phyloP scores from a whole-genome alignment of 2,113 vertebrate species.

The Oostethus manadensis region DNA sequence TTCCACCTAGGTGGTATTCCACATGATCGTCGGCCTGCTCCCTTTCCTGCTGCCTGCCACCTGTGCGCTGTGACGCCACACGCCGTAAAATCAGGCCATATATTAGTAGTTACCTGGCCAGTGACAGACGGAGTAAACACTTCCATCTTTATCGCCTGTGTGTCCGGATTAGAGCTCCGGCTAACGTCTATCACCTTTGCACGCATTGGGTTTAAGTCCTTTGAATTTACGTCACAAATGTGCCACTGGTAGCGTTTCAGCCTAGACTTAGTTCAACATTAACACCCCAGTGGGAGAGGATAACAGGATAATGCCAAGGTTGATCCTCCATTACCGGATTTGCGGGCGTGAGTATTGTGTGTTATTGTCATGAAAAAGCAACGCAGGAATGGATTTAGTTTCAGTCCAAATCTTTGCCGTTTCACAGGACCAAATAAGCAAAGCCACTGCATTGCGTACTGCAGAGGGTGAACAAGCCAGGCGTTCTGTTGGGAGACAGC shows the following conservation, averaged over 20 bases:
- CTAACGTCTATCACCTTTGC: neutral
- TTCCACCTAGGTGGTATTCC: slow-evolving; percentile 55
- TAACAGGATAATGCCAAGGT: slow-evolving; percentile 34
- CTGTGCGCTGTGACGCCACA: slow-evolving; percentile 31
- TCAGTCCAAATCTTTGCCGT: slow-evolving; percentile 8
- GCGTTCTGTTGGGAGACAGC: neutral
- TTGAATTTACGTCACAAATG: neutral
- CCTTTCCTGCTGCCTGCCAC: slow-evolving; percentile 50
- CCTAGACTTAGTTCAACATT: slow-evolving; percentile 14
- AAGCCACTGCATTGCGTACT: neutral
- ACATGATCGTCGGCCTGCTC: slow-evolving; percentile 49
- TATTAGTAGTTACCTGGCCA: slow-evolving; percentile 36
- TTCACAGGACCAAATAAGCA: slow-evolving; percentile 8
- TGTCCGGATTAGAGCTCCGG: neutral
- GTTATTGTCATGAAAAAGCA: slow-evolving; percentile 10
- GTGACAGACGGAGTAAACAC: slow-evolving; percentile 28
- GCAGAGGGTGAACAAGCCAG: neutral
- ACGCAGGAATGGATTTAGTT: slow-evolving; percentile 16
- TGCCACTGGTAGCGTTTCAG: neutral
- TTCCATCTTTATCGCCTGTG: slow-evolving; percentile 24
- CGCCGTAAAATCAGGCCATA: slow-evolving; percentile 45
- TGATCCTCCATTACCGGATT: slow-evolving; percentile 32
- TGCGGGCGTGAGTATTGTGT: slow-evolving; percentile 22
- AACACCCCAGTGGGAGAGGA: slow-evolving; percentile 27
- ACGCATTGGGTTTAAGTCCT: neutral